Evolutionary conservation across 1,140 invertebrate genomes (phyloP).

Genomic region (Dendrolimus punctatus): DNA sequence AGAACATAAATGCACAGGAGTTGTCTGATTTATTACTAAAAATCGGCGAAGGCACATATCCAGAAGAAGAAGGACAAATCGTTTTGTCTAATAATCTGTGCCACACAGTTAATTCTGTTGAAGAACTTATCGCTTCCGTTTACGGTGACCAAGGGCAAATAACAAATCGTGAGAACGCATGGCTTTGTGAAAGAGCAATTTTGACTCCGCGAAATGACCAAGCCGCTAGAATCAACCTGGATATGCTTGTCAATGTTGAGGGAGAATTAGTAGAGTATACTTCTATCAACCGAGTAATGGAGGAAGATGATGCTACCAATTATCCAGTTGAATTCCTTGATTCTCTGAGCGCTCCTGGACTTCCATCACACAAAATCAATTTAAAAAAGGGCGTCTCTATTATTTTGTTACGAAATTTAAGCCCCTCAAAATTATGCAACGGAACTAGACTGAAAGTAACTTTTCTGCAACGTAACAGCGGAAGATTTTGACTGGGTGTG

Average conservation of each 20-base stretch:
- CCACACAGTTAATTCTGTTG: too few species aligned
- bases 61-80: slow-evolving; percentile 1
- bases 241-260: not conserved
- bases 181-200: too few species aligned
- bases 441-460: slow-evolving; percentile 31
- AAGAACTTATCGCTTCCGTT: too few species aligned
- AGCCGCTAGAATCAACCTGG: not conserved
- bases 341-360: slow-evolving; percentile 4
- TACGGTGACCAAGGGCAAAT: too few species aligned
- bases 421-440: slow-evolving; percentile 60
- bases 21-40: slow-evolving; percentile 11
- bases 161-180: not conserved
- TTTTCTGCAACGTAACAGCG: slow-evolving; percentile 23
- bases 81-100: too few species aligned
- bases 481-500: too few species aligned
- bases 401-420: slow-evolving; percentile 42
- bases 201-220: not conserved
- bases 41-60: slow-evolving; percentile 2
- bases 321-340: slow-evolving; percentile 14
- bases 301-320: slow-evolving; percentile 8
- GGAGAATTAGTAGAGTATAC: slow-evolving; percentile 3
- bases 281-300: slow-evolving; percentile 8
- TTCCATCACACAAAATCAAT: slow-evolving; percentile 35
- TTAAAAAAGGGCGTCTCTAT: slow-evolving; percentile 40
- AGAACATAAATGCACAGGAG: slow-evolving; percentile 28